phyloP scores from a whole-genome alignment of 1,140 invertebrate genomes.

The Leucophenga varia region DNA sequence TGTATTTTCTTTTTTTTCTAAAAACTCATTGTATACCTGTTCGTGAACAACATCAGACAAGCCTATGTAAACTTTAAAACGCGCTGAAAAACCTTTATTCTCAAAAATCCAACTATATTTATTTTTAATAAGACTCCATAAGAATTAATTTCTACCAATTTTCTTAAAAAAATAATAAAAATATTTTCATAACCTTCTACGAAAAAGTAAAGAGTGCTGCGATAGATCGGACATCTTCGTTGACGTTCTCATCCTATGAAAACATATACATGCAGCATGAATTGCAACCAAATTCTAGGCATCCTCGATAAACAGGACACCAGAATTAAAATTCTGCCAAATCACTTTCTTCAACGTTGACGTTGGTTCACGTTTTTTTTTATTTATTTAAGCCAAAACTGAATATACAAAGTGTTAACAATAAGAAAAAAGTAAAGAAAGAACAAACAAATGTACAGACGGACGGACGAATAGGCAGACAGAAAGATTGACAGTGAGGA shows the following conservation, averaged over 20 bases:
- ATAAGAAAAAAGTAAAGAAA: conserved; percentile 53
- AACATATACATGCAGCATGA: conserved; percentile 42
- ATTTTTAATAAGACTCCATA: conserved; percentile 50
- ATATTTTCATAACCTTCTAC: conserved; percentile 45
- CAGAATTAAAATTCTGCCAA: conserved; percentile 33
- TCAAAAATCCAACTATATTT: no score
- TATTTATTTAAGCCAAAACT: conserved; percentile 38
- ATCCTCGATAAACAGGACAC: no score
- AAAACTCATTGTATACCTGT: no score
- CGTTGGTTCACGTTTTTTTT: no score
- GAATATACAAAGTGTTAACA: conserved; percentile 39
- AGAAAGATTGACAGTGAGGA: conserved; percentile 11
- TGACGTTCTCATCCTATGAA: conserved; percentile 34
- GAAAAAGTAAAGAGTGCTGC: no score
- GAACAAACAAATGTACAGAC: no score
- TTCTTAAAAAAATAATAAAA: conserved; percentile 42
- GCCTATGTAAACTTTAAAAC: no score
- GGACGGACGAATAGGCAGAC: conserved; percentile 12
- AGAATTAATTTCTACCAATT: conserved; percentile 52
- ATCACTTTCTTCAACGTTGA: conserved; percentile 41
- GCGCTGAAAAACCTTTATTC: no score
- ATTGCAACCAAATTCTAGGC: no score
- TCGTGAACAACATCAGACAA: no score
- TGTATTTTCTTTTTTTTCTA: no score
- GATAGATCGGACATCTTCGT: no score